phyloP scores from a whole-genome alignment of 2,888 invertebrate species.

The Agriopis leucophaearia region DNA sequence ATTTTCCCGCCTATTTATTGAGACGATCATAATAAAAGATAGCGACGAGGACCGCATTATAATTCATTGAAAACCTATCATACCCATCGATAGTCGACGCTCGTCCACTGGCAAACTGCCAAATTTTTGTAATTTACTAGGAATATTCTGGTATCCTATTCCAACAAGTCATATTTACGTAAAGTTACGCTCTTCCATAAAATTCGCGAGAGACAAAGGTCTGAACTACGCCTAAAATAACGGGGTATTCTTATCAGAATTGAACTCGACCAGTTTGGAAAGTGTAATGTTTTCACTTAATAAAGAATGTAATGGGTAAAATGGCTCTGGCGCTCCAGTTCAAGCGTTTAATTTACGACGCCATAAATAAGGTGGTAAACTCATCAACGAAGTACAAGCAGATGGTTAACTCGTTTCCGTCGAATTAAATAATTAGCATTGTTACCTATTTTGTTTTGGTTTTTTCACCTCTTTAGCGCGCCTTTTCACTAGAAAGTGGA shows the following conservation, averaged over 20 bases:
- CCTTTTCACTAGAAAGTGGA: not conserved
- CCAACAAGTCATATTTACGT: constrained; percentile 42
- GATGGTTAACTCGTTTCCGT: constrained; percentile 15
- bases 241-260: constrained; percentile 26
- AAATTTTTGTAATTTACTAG: constrained; percentile 38
- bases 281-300: constrained; percentile 30
- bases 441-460: constrained; percentile 8
- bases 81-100: constrained; percentile 12
- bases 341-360: constrained; percentile 17
- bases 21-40: constrained; percentile 32
- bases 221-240: constrained; percentile 30
- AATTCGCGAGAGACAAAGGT: constrained; percentile 36
- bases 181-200: constrained; percentile 34
- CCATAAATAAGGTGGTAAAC: constrained; percentile 16
- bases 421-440: constrained; percentile 16
- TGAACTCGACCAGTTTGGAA: constrained; percentile 22
- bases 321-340: constrained; percentile 15
- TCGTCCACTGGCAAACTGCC: constrained; percentile 38
- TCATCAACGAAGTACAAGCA: constrained; percentile 15
- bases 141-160: constrained; percentile 37
- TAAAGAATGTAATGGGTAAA: constrained; percentile 26
- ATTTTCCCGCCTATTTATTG: constrained; percentile 28
- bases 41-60: constrained; percentile 20
- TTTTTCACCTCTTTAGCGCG: constrained; percentile 1
- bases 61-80: constrained; percentile 39